These are phyloP conservation scores for Sphaerophoria rueppellii DNA, from an alignment of 2,888 invertebrate species.

Conservation along the genomic window DNA sequence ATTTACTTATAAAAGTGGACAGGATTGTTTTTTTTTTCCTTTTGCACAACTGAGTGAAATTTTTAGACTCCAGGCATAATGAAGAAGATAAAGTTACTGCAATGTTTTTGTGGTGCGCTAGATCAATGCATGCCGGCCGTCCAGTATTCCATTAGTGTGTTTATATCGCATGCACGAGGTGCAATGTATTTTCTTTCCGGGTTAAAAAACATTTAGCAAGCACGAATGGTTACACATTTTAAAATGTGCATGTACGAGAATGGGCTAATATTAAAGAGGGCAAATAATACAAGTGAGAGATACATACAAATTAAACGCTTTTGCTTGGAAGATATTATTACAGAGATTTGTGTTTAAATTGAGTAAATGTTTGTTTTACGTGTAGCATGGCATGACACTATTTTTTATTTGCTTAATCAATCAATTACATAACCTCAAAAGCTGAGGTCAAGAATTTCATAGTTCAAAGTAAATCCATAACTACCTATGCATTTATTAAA, in stretches of 20 bases:
- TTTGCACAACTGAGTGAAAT: slow-evolving; percentile 52
- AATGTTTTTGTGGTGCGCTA: slow-evolving; percentile 23
- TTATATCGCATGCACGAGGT: slow-evolving; percentile 44
- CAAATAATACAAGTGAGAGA: too few relatives aligned
- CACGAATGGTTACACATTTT: slow-evolving; percentile 35
- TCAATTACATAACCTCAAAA: too few relatives aligned
- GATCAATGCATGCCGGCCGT: not conserved
- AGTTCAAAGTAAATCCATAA: slow-evolving; percentile 10
- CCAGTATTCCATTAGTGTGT: not conserved
- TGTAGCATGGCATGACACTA: not conserved
- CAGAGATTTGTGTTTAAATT: slow-evolving; percentile 26
- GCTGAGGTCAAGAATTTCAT: not conserved
- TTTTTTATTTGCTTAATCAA: not conserved
- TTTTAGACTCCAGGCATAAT: slow-evolving; percentile 29
- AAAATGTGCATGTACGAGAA: slow-evolving; percentile 21
- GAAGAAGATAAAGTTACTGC: slow-evolving; percentile 55
- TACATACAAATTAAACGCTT: too few relatives aligned
- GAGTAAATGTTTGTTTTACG: slow-evolving; percentile 28
- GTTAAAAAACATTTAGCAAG: slow-evolving; percentile 21
- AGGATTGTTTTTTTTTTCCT: slow-evolving; percentile 39
- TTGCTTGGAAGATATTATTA: not conserved
- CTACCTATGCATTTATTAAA: slow-evolving; percentile 3
- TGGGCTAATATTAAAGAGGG: too few relatives aligned
- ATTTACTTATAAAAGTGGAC: slow-evolving; percentile 6
- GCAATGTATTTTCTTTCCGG: slow-evolving; percentile 42